Conservation (phyloP, 1,140 invertebrate species). For the Calliphora vicina region DNA sequence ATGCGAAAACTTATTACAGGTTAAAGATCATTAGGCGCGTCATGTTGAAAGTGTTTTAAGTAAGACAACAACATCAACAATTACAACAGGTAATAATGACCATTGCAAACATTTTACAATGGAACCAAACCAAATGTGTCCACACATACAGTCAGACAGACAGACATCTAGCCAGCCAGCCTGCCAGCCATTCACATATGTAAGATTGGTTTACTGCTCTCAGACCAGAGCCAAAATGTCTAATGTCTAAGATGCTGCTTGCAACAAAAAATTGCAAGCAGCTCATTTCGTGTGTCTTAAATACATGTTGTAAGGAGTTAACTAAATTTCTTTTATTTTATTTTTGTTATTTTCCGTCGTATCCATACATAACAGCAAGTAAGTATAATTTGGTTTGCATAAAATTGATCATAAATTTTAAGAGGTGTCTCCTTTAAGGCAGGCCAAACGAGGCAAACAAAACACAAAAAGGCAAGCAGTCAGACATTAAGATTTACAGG, state of each 20-base stretch:
- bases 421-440: conserved; percentile 1
- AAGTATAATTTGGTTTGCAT: neutral
- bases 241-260: neutral
- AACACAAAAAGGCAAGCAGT: neutral
- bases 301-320: neutral
- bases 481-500: neutral
- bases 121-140: too few relatives aligned
- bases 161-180: too few relatives aligned
- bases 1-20: conserved; percentile 38
- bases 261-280: neutral
- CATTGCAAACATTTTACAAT: too few relatives aligned
- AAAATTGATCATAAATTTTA: neutral
- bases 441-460: neutral
- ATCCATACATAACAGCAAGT: neutral
- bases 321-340: neutral
- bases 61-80: neutral
- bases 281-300: neutral
- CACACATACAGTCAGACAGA: too few relatives aligned
- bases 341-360: neutral
- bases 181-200: too few relatives aligned
- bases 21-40: conserved; percentile 61
- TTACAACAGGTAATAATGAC: neutral
- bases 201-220: too few relatives aligned
- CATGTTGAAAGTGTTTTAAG: conserved; percentile 41
- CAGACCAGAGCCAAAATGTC: neutral